These are phyloP conservation scores for Gymnothorax reevesii DNA, from an alignment of 2,797 vertebrate genomes.

Conservation along the genomic window DNA sequence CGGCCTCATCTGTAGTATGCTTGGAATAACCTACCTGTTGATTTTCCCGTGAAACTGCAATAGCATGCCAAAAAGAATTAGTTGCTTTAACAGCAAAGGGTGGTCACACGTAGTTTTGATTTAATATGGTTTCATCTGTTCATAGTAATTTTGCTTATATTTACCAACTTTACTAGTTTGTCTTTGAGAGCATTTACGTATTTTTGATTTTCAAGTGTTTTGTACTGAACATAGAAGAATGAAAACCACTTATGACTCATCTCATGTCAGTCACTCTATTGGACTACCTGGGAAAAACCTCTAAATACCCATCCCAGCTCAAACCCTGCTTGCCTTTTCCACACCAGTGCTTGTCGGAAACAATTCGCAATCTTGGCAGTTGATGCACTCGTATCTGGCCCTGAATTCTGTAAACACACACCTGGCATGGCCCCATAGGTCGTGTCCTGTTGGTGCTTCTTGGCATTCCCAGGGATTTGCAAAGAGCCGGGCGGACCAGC, in stretches of 20 bases:
- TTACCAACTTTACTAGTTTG: too few relatives aligned
- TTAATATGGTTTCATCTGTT: too few relatives aligned
- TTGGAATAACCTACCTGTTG: too few relatives aligned
- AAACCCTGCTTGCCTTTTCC: constrained; percentile 13
- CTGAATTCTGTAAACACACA: constrained; percentile 60
- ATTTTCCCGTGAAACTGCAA: too few relatives aligned
- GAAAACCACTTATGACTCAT: neutral
- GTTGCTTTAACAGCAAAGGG: too few relatives aligned
- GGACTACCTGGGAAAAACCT: constrained; percentile 34
- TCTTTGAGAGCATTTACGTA: too few relatives aligned
- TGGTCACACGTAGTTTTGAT: too few relatives aligned
- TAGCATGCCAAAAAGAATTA: too few relatives aligned
- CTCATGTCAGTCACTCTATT: constrained; percentile 23
- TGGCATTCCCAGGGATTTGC: constrained; percentile 53
- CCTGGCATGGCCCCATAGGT: constrained; percentile 84
- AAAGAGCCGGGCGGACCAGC: constrained; percentile 64
- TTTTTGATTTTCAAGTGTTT: too few relatives aligned
- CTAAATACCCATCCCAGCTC: constrained; percentile 12
- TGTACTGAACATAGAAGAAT: neutral
- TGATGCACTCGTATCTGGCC: constrained; percentile 33
- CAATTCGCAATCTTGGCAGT: constrained; percentile 41
- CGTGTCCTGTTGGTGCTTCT: constrained; percentile 73
- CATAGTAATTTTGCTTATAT: too few relatives aligned
- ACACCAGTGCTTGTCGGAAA: constrained; percentile 27
- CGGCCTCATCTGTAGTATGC: too few relatives aligned